Percentiles rank a stretch among this genome's conserved stretches.
phyloP scores from a whole-genome alignment of 2,888 invertebrate genomes.

The Aleiodes alternator region DNA sequence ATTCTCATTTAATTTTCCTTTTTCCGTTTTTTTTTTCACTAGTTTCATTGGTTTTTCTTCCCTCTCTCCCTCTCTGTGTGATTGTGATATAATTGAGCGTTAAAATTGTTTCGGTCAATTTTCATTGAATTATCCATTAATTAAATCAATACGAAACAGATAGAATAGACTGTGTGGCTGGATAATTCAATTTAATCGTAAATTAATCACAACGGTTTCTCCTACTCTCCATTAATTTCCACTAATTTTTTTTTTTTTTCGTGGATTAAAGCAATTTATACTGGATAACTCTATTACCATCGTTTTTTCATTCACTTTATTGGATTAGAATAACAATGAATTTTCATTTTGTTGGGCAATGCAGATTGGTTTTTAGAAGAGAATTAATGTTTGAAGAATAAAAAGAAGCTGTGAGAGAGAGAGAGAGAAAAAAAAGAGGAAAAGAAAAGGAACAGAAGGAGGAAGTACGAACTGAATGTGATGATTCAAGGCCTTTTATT shows the following conservation, averaged over 20 bases:
- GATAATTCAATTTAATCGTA: slow-evolving; percentile 16
- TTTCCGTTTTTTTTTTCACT: too few species aligned
- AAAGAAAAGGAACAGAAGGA: not conserved
- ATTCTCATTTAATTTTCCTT: too few species aligned
- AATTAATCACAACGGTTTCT: slow-evolving; percentile 29
- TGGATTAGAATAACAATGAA: slow-evolving; percentile 32
- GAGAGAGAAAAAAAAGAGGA: not conserved
- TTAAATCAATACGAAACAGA: slow-evolving; percentile 19
- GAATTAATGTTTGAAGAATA: not conserved
- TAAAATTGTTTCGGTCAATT: not conserved
- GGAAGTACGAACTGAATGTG: not conserved
- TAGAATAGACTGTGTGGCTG: not conserved
- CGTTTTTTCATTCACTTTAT: slow-evolving; percentile 14
- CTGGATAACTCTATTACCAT: slow-evolving; percentile 12
- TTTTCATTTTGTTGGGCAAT: slow-evolving; percentile 15
- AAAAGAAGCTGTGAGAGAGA: not conserved
- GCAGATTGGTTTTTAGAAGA: not conserved
- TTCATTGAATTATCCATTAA: not conserved
- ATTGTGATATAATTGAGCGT: not conserved
- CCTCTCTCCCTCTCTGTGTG: not conserved
- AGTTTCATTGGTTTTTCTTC: not conserved
- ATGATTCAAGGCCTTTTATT: not conserved
- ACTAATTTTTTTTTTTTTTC: not conserved
- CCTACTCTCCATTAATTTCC: slow-evolving; percentile 1
- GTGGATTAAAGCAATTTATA: slow-evolving; percentile 25